These are phyloP conservation scores for Drosophila bifasciata DNA, from an alignment of 1,140 invertebrate genomes.

Conservation along the genomic window DNA sequence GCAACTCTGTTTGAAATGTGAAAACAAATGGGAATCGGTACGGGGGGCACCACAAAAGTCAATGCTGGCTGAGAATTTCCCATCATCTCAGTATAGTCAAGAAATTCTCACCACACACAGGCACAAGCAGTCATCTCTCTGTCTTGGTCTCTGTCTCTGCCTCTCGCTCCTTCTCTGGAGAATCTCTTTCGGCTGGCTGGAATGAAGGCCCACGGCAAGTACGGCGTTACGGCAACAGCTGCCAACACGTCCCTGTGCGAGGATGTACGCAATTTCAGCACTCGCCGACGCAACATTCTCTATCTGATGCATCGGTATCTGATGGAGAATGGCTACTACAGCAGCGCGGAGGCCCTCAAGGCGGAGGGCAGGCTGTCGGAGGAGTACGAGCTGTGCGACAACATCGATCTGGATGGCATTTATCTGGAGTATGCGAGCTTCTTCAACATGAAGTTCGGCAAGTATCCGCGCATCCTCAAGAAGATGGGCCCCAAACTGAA, in stretches of 20 bases:
- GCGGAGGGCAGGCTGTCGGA: slow-evolving; percentile 89
- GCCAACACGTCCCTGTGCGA: slow-evolving; percentile 53
- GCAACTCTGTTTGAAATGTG: slow-evolving; percentile 9
- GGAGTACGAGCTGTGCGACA: slow-evolving; percentile 93
- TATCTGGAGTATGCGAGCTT: slow-evolving; percentile 95
- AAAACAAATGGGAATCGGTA: no score
- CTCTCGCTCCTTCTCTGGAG: no score
- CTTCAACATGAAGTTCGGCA: slow-evolving; percentile 93
- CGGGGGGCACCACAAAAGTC: no score
- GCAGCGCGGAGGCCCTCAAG: slow-evolving; percentile 86
- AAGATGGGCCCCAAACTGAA: slow-evolving; percentile 82
- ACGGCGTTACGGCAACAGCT: slow-evolving; percentile 59
- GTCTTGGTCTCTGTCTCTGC: no score
- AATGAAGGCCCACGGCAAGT: slow-evolving; percentile 69
- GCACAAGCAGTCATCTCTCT: no score
- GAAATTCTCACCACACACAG: no score
- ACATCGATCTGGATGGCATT: slow-evolving; percentile 94
- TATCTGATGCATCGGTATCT: slow-evolving; percentile 92
- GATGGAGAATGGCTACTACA: slow-evolving; percentile 88
- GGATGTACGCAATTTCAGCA: slow-evolving; percentile 70
- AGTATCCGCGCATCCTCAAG: slow-evolving; percentile 92
- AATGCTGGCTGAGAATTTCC: no score
- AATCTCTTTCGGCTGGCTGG: no score
- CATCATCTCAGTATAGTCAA: no score
- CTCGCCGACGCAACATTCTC: slow-evolving; percentile 89